A percentile compares a stretch with the other conserved stretches of the same genome.
These are phyloP conservation scores for Furcifer pardalis DNA, from an alignment of 2,797 vertebrate species.

Conservation along the genomic window DNA sequence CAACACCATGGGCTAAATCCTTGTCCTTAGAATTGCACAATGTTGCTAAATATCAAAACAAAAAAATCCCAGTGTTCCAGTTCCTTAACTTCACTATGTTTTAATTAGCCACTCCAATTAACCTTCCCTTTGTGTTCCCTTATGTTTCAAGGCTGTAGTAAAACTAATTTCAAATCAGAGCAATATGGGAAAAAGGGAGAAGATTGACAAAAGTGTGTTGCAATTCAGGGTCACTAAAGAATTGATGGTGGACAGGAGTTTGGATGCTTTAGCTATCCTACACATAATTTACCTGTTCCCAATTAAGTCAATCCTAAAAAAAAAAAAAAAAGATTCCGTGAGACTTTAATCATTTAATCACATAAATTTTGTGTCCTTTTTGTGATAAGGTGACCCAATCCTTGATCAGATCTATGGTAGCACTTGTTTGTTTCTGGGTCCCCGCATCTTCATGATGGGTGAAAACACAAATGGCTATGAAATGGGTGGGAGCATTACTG, in stretches of 20 bases:
- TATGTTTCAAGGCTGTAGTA: slow-evolving; percentile 71
- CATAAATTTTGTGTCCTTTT: too few relatives aligned
- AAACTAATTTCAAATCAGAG: slow-evolving; percentile 63
- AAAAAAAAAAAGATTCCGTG: neutral
- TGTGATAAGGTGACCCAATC: too few relatives aligned
- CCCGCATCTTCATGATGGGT: too few relatives aligned
- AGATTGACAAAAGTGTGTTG: slow-evolving; percentile 50
- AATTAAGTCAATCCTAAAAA: slow-evolving; percentile 43
- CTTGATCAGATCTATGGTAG: too few relatives aligned
- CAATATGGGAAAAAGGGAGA: slow-evolving; percentile 42
- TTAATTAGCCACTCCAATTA: slow-evolving; percentile 74
- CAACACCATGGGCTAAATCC: slow-evolving; percentile 64
- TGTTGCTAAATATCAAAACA: slow-evolving; percentile 65
- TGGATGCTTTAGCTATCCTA: slow-evolving; percentile 43
- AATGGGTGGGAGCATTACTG: too few relatives aligned
- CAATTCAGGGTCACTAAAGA: slow-evolving; percentile 44
- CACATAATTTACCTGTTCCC: neutral
- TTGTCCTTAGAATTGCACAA: slow-evolving; percentile 66
- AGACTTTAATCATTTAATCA: too few relatives aligned
- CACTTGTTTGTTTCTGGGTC: too few relatives aligned
- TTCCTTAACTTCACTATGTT: slow-evolving; percentile 70
- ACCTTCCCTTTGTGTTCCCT: slow-evolving; percentile 71
- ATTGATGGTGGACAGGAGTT: neutral
- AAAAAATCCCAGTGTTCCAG: slow-evolving; percentile 64
- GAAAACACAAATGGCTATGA: too few relatives aligned